Percentiles rank a stretch among this genome's conserved stretches.
Conservation (phyloP, 1,140 invertebrate species). For the Microplitis mediator region DNA sequence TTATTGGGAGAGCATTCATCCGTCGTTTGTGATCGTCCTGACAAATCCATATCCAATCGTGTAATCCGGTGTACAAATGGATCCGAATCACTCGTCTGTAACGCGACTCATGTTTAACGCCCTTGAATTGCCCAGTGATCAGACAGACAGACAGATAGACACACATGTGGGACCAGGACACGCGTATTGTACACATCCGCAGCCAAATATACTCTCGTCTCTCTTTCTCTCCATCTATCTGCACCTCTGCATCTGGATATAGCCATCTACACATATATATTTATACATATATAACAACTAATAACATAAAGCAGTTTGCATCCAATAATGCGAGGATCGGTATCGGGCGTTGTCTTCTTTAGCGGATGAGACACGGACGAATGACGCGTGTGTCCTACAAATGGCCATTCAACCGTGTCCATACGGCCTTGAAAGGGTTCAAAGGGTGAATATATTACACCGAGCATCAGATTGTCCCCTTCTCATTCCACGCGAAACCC, state of each 20-base stretch:
- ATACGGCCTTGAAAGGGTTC: constrained; percentile 12
- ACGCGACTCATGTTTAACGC: constrained; percentile 23
- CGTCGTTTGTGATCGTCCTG: constrained; percentile 12
- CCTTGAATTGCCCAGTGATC: neutral
- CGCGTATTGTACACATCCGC: neutral
- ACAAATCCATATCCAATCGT: constrained; percentile 32
- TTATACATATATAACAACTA: neutral
- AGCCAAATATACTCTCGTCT: neutral
- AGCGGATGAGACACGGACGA: neutral
- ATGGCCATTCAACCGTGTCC: constrained; percentile 31
- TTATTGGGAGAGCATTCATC: constrained; percentile 17
- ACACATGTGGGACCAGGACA: neutral
- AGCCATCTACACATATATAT: neutral
- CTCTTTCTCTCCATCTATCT: too few species aligned
- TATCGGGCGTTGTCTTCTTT: constrained; percentile 15
- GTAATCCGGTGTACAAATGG: constrained; percentile 29
- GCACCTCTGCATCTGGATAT: too few species aligned
- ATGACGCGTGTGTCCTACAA: constrained; percentile 26
- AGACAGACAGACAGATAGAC: constrained; percentile 20
- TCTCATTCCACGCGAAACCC: neutral
- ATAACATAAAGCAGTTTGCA: neutral
- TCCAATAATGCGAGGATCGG: constrained; percentile 15
- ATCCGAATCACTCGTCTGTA: constrained; percentile 26
- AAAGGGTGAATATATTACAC: constrained; percentile 34
- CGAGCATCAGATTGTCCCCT: constrained; percentile 1